Evolutionary conservation across 2,888 invertebrate genomes (phyloP).

Genomic region (Drosophila multiciliata): DNA sequence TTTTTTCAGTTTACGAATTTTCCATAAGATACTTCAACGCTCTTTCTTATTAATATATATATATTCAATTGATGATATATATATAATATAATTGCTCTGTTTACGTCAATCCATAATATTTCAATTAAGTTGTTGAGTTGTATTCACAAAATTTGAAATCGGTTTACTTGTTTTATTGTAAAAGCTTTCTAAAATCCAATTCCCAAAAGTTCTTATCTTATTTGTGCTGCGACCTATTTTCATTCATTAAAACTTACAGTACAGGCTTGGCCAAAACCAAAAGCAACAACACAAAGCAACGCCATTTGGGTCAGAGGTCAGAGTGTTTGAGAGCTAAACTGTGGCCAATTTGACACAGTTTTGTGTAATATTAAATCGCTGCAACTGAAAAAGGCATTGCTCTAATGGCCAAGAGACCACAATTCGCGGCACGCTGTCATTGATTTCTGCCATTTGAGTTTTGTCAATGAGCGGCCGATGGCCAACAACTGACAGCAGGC

Average conservation of each 20-base stretch:
- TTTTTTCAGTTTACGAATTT: not conserved
- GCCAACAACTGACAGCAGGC: not conserved
- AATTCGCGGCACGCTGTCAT: conserved; percentile 55
- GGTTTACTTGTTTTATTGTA: not conserved
- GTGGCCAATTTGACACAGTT: conserved; percentile 45
- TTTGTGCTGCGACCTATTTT: not conserved
- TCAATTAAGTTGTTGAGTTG: not conserved
- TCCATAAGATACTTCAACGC: not conserved
- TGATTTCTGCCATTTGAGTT: conserved; percentile 60
- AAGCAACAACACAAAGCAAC: conserved; percentile 54
- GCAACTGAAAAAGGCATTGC: conserved; percentile 31
- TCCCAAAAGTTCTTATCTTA: not conserved
- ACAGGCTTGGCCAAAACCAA: conserved; percentile 19
- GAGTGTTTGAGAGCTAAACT: conserved; percentile 26
- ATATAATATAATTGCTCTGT: not conserved
- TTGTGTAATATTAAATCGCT: conserved; percentile 41
- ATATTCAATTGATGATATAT: not conserved
- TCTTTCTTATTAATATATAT: not conserved
- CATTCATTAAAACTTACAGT: conserved; percentile 4
- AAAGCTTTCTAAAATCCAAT: not conserved
- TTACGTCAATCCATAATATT: not conserved
- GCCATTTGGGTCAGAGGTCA: conserved; percentile 31
- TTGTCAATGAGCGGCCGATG: conserved; percentile 31
- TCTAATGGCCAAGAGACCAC: conserved; percentile 60
- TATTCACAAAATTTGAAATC: not conserved